These are phyloP conservation scores for Periplaneta americana DNA, from an alignment of 1,140 invertebrate genomes.

Conservation along the genomic window DNA sequence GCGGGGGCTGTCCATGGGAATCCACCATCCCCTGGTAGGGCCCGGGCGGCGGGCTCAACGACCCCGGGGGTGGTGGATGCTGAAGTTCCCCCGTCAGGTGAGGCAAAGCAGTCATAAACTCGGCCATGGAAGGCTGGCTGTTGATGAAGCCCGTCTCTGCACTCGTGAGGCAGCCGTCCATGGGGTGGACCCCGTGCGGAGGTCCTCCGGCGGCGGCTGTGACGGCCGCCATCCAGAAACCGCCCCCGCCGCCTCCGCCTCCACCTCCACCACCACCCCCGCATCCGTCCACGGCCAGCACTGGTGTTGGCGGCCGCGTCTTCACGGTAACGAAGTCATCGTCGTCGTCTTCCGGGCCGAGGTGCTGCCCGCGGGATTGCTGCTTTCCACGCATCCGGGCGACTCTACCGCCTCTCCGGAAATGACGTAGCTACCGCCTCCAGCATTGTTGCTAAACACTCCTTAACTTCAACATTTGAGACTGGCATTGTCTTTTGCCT, in stretches of 20 bases:
- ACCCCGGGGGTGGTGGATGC: slow-evolving; percentile 43
- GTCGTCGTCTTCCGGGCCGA: slow-evolving; percentile 32
- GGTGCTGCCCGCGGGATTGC: slow-evolving; percentile 25
- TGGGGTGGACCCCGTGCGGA: slow-evolving; percentile 38
- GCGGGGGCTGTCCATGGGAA: slow-evolving; percentile 35
- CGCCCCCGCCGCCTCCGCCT: slow-evolving; percentile 15
- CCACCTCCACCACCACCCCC: slow-evolving; percentile 28
- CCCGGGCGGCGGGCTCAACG: slow-evolving; percentile 47
- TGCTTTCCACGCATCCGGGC: slow-evolving; percentile 35
- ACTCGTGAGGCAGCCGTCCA: slow-evolving; percentile 32
- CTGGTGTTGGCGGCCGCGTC: slow-evolving; percentile 41
- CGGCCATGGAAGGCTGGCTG: slow-evolving; percentile 88
- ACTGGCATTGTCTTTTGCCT: neutral
- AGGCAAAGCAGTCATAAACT: slow-evolving; percentile 79
- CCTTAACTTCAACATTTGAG: neutral
- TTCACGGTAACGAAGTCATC: slow-evolving; percentile 34
- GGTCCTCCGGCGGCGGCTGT: slow-evolving; percentile 40
- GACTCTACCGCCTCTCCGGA: neutral
- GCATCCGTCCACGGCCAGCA: slow-evolving; percentile 40
- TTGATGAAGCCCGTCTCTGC: slow-evolving; percentile 86
- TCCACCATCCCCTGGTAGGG: slow-evolving; percentile 21
- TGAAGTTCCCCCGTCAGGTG: slow-evolving; percentile 52
- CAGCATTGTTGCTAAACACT: neutral
- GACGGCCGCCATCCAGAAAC: slow-evolving; percentile 50
- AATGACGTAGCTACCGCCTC: neutral